Conservation (phyloP, 2,113 vertebrate genomes). For the Microcebus jonahi region DNA sequence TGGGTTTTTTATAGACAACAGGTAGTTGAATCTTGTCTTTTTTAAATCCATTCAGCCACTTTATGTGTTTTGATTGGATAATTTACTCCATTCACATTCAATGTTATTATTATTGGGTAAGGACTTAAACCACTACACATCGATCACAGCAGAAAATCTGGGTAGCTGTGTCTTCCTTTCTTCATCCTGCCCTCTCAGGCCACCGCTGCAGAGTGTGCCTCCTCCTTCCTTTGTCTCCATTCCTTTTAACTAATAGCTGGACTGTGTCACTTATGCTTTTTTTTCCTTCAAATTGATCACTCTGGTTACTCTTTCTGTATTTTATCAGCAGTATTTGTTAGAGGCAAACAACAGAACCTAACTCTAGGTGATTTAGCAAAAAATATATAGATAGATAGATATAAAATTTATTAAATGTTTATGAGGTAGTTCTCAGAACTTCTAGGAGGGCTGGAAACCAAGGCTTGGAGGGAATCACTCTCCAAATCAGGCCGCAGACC, state of each 20-base stretch:
- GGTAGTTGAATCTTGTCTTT: too few relatives aligned
- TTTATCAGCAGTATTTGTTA: not conserved
- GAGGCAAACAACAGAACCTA: not conserved
- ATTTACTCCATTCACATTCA: too few relatives aligned
- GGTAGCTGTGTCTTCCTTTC: not conserved
- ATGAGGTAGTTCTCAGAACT: not conserved
- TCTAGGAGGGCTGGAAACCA: not conserved
- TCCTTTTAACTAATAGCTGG: not conserved
- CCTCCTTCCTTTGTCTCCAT: not conserved
- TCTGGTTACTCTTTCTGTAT: not conserved
- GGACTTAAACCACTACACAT: not conserved
- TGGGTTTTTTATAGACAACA: too few relatives aligned
- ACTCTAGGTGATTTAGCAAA: not conserved
- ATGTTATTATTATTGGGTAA: too few relatives aligned
- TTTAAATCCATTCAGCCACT: too few relatives aligned
- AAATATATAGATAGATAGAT: too few relatives aligned
- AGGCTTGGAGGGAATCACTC: not conserved
- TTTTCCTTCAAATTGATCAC: not conserved
- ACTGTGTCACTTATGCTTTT: too few relatives aligned
- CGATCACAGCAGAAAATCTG: not conserved
- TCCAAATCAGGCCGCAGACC: not conserved
- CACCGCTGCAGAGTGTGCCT: rapidly evolving
- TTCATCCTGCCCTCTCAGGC: not conserved
- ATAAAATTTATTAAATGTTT: not conserved
- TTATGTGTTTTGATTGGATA: too few relatives aligned